Evolutionary conservation across 2,888 invertebrate species (phyloP), one percentile per base, ranked within the genome.

Genomic region (Epinotia bilunana): DNA sequence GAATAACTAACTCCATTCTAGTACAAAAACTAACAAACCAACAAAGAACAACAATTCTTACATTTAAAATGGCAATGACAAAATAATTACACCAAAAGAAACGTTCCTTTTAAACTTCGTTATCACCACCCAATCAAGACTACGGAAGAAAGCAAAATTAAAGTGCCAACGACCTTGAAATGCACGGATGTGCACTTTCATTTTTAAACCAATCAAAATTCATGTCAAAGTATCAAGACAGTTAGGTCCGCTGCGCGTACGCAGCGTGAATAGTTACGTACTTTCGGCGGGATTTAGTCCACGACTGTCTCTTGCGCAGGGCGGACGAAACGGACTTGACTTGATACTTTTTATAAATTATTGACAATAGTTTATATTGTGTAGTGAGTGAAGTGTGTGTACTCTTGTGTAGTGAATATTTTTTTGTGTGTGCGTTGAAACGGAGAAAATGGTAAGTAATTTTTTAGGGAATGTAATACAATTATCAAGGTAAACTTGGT

Each of bases 281-380:
- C 89, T 91, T 91, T 90, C 88, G 87, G 87, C 77, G 82, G 80
- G 80, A 77, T 85, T 86, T 92, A 94, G 93, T 94, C 92, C 91
- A 89, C 89, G 86, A 89, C 90, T 90, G 93, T 92, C 93, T 90
- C 83, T 88, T 89, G 82, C 81, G 77, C 81, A 83, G 83, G 89
- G 89, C 91, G 91, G 93, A 90, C 93, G 90, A 86, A 82, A 89
- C 90, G 83, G 86, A 83, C 80, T 28, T 28, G 80, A 78, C 80
- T 60, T 46, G 69, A 69, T 46, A 69, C 43, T 69, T 46, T 82
- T 81, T 83, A 81, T 83, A 83, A 82, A 79, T 79, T 80, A 77
- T 82, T 81, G 81, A 83, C 79, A 79, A 78, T 81, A 83, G 83
- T 87, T 86, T 82, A 80, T 83, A 74, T 77, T 77, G 77, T 77